Evolutionary conservation across 1,140 invertebrate species (phyloP), one percentile per base, ranked within the genome.

Genomic region (Chrysopa pallens): DNA sequence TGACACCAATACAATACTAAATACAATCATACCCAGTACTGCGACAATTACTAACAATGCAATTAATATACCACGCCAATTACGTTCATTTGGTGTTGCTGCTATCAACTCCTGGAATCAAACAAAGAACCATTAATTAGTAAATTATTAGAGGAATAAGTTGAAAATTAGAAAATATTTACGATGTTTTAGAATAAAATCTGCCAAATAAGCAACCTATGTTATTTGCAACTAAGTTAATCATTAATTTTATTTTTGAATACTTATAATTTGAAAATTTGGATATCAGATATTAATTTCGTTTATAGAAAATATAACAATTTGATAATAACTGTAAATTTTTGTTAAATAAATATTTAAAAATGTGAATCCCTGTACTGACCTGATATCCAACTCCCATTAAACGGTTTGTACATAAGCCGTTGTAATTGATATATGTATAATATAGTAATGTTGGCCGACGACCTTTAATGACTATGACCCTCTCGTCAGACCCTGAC

Each of bases 21-120:
- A 80, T 43, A 87, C 72, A 33, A 91, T 90, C 47, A 91, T 72
- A 13, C 80, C 80, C 48, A 86, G 78, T 8, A 93, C 86, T 6
- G 80, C 74, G 9, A 82, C 70, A 45, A 93, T 92, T 23, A 92
- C 88, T 42, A 91, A 63, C 28, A 91, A 66, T 0, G 89, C 86
- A 44, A 92, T 92, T 43, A 82, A 74, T 46, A 92, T 90, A 9
- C 88, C 87, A 27, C 83, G 74, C 86, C 87, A 92, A 67, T 93
- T 92, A 36, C 82, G 66, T 53, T 84, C 76, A 43, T 74, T 81
- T n/a, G 82, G 78, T 12, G 80, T 80, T 14, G 77, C 71, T 12
- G 78, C 79, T 42, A 84, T 83, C 52, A 88, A 58, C 60, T 89
- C 84, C 84, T 85, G 64, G 11, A 61, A 64, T 46, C 53, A 49